These are phyloP conservation scores for Cloeon dipterum DNA, from an alignment of 2,888 invertebrate genomes.

Conservation along the genomic window DNA sequence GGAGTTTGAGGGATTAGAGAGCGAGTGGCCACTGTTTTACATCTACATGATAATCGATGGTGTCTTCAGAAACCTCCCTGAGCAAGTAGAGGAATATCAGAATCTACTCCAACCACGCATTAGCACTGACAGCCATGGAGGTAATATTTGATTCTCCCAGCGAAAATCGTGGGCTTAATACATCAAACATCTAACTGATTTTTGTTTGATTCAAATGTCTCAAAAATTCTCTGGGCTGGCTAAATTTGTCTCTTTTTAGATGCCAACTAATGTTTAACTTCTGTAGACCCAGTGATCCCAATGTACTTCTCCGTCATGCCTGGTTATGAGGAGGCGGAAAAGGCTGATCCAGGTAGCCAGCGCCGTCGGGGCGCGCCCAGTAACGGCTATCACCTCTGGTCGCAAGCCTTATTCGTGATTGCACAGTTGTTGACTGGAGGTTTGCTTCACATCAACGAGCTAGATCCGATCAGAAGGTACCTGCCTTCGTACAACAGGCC, in stretches of 20 bases:
- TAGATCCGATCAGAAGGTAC: constrained; percentile 88
- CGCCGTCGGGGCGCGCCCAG: constrained; percentile 32
- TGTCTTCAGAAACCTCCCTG: constrained; percentile 62
- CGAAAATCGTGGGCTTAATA: no score
- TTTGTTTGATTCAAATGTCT: background rate
- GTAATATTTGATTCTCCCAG: constrained; percentile 19
- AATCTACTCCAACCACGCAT: constrained; percentile 58
- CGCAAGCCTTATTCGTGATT: constrained; percentile 87
- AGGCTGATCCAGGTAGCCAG: constrained; percentile 40
- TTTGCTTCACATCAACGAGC: constrained; percentile 75
- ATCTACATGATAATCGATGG: constrained; percentile 93
- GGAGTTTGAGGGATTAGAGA: constrained; percentile 89
- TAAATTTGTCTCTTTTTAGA: no score
- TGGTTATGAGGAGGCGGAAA: constrained; percentile 47
- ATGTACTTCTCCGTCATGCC: constrained; percentile 77
- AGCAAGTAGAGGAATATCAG: constrained; percentile 84
- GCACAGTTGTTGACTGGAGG: constrained; percentile 77
- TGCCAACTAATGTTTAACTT: constrained; percentile 1
- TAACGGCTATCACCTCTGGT: constrained; percentile 64
- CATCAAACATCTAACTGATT: no score
- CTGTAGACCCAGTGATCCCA: constrained; percentile 68
- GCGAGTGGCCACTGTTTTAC: constrained; percentile 95
- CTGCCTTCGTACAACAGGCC: constrained; percentile 91
- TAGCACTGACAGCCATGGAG: constrained; percentile 58
- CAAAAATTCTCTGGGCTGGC: no score